phyloP scores from a whole-genome alignment of 2,888 invertebrate species.

The Caenorhabditis japonica region DNA sequence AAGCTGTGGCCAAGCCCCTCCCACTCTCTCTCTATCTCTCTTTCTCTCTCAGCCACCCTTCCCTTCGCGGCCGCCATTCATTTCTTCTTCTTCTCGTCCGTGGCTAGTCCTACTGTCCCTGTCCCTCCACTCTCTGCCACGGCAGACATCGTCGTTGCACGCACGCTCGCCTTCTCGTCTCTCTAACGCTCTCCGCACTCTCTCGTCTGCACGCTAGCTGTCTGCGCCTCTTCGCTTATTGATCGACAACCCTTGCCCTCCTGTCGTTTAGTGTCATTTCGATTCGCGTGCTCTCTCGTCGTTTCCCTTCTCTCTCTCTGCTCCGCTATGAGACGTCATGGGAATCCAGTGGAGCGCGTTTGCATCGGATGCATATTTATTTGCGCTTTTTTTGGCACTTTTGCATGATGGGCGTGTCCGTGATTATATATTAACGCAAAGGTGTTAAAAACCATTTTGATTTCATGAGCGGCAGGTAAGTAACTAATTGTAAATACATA shows the following conservation, averaged over 20 bases:
- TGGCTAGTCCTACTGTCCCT: constrained; percentile 41
- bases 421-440: too few species aligned
- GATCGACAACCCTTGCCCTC: constrained; percentile 5
- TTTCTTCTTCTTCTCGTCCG: constrained; percentile 42
- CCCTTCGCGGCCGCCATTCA: constrained; percentile 46
- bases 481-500: too few species aligned
- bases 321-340: constrained; percentile 6
- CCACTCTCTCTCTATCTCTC: constrained; percentile 24
- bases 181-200: not conserved
- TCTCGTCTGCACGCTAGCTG: not conserved
- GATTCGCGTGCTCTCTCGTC: not conserved
- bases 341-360: constrained; percentile 31
- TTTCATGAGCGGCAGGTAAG: too few species aligned
- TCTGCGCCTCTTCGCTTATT: constrained; percentile 8
- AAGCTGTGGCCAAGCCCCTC: constrained; percentile 41
- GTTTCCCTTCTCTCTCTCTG: constrained; percentile 9
- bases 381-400: too few species aligned
- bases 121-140: constrained; percentile 41
- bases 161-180: not conserved
- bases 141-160: constrained; percentile 11
- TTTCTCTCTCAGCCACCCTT: constrained; percentile 8
- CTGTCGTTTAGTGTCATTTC: not conserved
- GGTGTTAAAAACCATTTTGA: too few species aligned
- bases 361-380: not conserved
- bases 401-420: too few species aligned